Base-by-base conservation (phyloP, 2,797 vertebrate species). In the Onychomys torridus region DNA sequence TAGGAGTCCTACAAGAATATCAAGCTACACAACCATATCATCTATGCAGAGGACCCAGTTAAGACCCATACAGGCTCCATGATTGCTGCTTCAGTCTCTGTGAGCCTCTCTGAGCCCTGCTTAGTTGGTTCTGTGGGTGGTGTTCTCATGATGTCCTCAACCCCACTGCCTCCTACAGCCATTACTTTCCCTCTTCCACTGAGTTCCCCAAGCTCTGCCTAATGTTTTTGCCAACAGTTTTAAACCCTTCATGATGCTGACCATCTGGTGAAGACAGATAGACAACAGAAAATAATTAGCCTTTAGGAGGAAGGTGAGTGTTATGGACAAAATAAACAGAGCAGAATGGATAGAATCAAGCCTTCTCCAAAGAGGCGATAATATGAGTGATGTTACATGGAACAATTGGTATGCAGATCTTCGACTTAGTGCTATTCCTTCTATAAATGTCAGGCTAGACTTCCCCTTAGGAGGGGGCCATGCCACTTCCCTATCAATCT, bases 271-370 rank as follows among this genome's bases (percentile, higher is more conserved):
- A 92, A 57, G 17, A 69, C 16, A 81, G 17, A 69, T 10, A 77
- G 46, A 55, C 0, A 75, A 46, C 67, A 61, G 77, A 91, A 95
- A 89, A 32, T 78, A 40, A 94, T 52, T 69, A 43, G 16, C 79
- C 6, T 82, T 3, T 89, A 91, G 79, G 34, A 37, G 85, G n/a
- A 37, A 85, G 40, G 16, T 65, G 63, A 52, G 29, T 32, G 3
- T 16, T 37, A n/a, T 65, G 32, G 11, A 13, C 49, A 88, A 7
- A 96, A 6, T 46, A 94, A 95, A 83, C 21, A 85, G 11, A 96
- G 7, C 37, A 84, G 94, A 90, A 29, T 75, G 10, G 55, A 76
- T 32, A 79, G 37, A 12, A 7, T 61, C 71, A 67, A 14, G 75
- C 57, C 59, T 67, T 3, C 75, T 21, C 79, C 27, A 2, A 85